Evolutionary conservation across 1,140 invertebrate species (phyloP), one percentile per base, ranked within the genome.

Genomic region (Bactericera cockerelli): DNA sequence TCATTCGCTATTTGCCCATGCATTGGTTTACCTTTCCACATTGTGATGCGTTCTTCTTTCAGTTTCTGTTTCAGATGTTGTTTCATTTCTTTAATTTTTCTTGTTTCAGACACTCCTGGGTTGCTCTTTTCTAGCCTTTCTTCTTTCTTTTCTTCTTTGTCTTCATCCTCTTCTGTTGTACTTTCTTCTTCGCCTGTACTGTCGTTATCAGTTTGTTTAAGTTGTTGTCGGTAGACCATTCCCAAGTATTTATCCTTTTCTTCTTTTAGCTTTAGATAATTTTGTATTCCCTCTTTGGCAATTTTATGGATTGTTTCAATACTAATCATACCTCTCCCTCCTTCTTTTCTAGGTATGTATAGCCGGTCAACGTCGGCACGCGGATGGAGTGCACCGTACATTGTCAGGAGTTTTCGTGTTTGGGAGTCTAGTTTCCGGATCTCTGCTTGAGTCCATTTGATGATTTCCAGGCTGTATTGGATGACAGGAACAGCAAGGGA

Each of bases 301-400:
- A 10, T 56, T 19, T 19, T 2, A n/a, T 24, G 13, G 22, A 3
- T 3, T 19, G 14, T 4, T 56, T 24, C 55, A 2, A 56, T 6
- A 2, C 26, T 4, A 10, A 28, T 19, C 11, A 56, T 2, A n/a
- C 21, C 21, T 56, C 55, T 56, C n/a, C 61, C 61, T 1, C 61
- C 61, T 13, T 61, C 22, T 24, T n/a, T 28, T 38, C 61, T 61
- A 19, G 3, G 6, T 2, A 62, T 21, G 24, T 62, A 61, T 4
- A 62, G 26, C 16, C 59, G 24, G 36, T 62, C 36, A 28, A 62
- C 59, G 21, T 62, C 58, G n/a, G 61, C 58, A 61, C 36, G 49
- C 13, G 59, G 59, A 53, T 62, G 58, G 14, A 61, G 57, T 2
- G 19, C 14, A 4, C 59, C 59, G 49, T 61, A 26, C 25, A 62